These are phyloP conservation scores for Aplysia californica DNA, from an alignment of 1,140 invertebrate genomes.

Conservation along the genomic window DNA sequence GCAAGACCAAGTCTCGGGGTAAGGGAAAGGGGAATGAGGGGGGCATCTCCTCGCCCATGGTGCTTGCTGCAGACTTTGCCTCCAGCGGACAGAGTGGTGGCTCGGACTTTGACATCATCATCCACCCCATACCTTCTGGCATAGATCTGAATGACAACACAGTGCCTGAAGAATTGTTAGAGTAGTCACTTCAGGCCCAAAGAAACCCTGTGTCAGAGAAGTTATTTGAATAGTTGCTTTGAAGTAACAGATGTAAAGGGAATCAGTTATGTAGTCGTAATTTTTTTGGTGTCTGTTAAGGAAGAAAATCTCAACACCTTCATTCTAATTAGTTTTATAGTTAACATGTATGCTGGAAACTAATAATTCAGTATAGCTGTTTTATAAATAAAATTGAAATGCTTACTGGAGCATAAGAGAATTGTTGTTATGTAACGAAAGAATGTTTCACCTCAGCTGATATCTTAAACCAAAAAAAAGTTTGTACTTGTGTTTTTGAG, in stretches of 20 bases:
- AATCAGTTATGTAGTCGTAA: not conserved
- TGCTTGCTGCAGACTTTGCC: constrained; percentile 16
- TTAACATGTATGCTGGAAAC: no score
- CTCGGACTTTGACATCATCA: constrained; percentile 19
- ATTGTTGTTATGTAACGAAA: no score
- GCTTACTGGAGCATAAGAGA: no score
- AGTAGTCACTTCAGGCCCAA: not conserved
- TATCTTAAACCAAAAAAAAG: no score
- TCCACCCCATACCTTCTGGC: constrained; percentile 20
- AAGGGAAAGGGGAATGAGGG: constrained; percentile 60
- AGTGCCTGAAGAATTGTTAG: constrained; percentile 17
- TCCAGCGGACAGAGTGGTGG: not conserved
- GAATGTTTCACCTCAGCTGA: no score
- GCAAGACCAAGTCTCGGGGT: constrained; percentile 63
- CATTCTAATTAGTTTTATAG: no score
- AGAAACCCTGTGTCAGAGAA: not conserved
- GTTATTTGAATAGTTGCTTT: not conserved
- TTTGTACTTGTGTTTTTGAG: no score
- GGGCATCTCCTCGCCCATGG: constrained; percentile 40
- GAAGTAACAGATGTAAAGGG: not conserved
- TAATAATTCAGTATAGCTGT: no score
- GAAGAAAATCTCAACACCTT: no score
- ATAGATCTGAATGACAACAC: constrained; percentile 14
- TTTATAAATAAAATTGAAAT: no score
- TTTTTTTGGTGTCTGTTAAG: no score